Percentiles rank a stretch among this genome's conserved stretches.
Conservation (phyloP, 2,888 invertebrate genomes). For the Helicoverpa assulta region DNA sequence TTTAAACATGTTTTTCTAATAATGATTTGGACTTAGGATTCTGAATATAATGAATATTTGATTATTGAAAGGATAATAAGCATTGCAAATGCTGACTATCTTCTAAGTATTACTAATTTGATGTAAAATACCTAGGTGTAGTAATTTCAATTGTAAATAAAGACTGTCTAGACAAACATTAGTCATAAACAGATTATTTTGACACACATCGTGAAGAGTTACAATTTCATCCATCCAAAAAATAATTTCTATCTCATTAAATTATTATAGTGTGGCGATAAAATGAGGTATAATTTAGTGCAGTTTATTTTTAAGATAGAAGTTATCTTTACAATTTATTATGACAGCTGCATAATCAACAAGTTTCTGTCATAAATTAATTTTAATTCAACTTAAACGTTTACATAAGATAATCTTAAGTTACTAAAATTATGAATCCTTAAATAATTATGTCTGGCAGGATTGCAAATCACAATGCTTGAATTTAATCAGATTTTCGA, state of each 20-base stretch:
- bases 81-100: not conserved
- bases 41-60: not conserved
- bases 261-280: not conserved
- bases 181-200: not conserved
- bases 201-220: not conserved
- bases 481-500: too few species aligned
- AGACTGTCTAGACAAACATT: not conserved
- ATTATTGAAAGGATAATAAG: not conserved
- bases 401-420: not conserved
- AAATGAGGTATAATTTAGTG: not conserved
- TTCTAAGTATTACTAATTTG: not conserved
- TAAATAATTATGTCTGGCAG: too few species aligned
- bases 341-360: not conserved
- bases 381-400: not conserved
- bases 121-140: not conserved
- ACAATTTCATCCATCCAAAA: not conserved
- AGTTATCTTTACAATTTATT: not conserved
- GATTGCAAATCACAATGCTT: too few species aligned
- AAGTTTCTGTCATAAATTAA: not conserved
- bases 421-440: too few species aligned
- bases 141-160: not conserved
- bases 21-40: too few species aligned
- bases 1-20: too few species aligned
- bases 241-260: not conserved
- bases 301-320: not conserved